Evolutionary conservation across 2,113 vertebrate genomes (phyloP).

Genomic region (Callipepla squamata): DNA sequence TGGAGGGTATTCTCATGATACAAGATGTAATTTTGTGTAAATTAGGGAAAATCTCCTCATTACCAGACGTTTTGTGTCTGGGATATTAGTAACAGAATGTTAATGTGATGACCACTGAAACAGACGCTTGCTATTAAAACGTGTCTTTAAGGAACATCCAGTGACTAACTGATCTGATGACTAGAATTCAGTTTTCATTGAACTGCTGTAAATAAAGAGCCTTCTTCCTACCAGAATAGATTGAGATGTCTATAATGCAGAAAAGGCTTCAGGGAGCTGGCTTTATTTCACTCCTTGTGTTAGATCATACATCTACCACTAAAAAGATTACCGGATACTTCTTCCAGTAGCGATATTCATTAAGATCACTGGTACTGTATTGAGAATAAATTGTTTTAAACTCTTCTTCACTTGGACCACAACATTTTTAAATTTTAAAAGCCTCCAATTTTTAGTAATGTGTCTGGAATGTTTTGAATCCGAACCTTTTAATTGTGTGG

Average conservation of each 20-base stretch:
- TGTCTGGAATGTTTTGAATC: neutral
- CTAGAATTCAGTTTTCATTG: conserved; percentile 39
- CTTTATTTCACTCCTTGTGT: conserved; percentile 1
- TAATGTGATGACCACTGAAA: neutral
- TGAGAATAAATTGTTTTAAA: neutral
- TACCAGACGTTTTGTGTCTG: conserved; percentile 9
- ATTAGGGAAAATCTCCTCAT: conserved; percentile 4
- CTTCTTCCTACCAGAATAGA: conserved; percentile 5
- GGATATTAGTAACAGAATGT: neutral
- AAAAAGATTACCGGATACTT: neutral
- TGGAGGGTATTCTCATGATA: neutral
- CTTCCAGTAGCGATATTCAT: neutral
- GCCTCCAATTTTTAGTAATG: neutral
- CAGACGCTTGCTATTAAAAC: neutral
- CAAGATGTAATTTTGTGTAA: conserved; percentile 14
- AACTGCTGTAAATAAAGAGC: conserved; percentile 45
- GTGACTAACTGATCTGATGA: conserved; percentile 26
- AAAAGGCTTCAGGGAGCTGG: neutral
- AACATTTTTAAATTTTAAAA: neutral
- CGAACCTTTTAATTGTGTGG: neutral
- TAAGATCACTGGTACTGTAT: neutral
- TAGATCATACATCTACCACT: conserved; percentile 2
- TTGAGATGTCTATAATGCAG: neutral
- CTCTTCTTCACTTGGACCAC: neutral
- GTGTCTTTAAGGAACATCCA: conserved; percentile 19